phyloP scores from a whole-genome alignment of 2,113 vertebrate species.

The Rhinopomastus cyanomelas region DNA sequence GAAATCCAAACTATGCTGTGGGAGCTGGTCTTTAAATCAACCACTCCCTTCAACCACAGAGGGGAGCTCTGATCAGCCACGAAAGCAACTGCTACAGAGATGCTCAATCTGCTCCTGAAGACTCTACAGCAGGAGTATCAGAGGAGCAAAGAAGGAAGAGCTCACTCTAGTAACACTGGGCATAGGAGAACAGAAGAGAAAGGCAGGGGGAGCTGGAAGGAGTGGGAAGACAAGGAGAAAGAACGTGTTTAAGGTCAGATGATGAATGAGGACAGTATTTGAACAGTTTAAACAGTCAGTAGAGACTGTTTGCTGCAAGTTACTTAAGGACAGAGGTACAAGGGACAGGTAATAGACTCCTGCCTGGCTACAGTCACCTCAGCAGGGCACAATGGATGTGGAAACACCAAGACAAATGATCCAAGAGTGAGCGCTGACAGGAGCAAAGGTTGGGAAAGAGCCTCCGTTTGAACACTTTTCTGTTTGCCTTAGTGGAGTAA shows the following conservation, averaged over 20 bases:
- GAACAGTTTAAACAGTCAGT: fast-evolving
- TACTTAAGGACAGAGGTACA: neutral
- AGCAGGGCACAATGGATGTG: fast-evolving
- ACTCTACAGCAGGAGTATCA: neutral
- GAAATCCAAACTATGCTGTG: neutral
- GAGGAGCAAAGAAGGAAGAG: neutral
- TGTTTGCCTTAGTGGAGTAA: neutral
- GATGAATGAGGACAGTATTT: neutral
- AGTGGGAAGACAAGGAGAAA: neutral
- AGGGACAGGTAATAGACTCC: neutral
- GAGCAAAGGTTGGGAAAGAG: neutral
- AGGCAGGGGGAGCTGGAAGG: neutral
- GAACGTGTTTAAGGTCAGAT: neutral
- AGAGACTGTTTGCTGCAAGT: neutral
- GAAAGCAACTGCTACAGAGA: too few relatives aligned
- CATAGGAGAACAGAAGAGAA: neutral
- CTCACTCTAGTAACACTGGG: neutral
- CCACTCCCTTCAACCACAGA: neutral
- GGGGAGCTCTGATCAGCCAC: neutral
- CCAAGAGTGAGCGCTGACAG: fast-evolving
- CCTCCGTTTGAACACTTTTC: neutral
- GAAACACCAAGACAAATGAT: neutral
- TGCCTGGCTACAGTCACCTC: neutral
- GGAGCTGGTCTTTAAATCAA: neutral
- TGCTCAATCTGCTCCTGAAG: neutral